phyloP scores from a whole-genome alignment of 1,140 invertebrate species.

The Samia ricini region DNA sequence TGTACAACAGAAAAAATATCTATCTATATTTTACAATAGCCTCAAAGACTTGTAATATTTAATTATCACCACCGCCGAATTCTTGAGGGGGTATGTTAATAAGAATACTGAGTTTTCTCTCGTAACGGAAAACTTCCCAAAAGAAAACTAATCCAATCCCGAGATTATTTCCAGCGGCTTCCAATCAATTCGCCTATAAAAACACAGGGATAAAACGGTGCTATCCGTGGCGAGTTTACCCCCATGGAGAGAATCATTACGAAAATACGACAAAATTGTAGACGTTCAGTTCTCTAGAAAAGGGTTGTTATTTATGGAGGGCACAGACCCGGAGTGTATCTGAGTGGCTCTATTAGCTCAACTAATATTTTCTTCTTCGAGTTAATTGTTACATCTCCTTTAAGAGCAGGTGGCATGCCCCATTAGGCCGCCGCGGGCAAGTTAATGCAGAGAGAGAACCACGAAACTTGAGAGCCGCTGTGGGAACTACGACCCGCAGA shows the following conservation, averaged over 20 bases:
- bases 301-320: conserved; percentile 73
- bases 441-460: conserved; percentile 47
- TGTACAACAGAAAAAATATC: neutral
- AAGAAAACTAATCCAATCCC: conserved; percentile 59
- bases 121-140: conserved; percentile 37
- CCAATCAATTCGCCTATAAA: conserved; percentile 70
- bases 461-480: conserved; percentile 55
- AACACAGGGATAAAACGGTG: conserved; percentile 59
- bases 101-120: conserved; percentile 31
- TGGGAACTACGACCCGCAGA: conserved; percentile 50
- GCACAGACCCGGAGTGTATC: conserved; percentile 62
- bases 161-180: conserved; percentile 55
- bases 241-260: conserved; percentile 66
- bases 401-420: conserved; percentile 69
- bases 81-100: conserved; percentile 41
- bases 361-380: conserved; percentile 73
- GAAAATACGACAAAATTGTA: conserved; percentile 72
- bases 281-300: conserved; percentile 44
- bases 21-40: conserved; percentile 1
- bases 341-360: conserved; percentile 68
- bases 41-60: conserved; percentile 27
- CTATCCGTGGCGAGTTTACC: conserved; percentile 45
- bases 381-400: conserved; percentile 74
- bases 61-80: conserved; percentile 34
- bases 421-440: conserved; percentile 61